Conservation (phyloP, 2,797 vertebrate genomes). For the Trachurus trachurus region DNA sequence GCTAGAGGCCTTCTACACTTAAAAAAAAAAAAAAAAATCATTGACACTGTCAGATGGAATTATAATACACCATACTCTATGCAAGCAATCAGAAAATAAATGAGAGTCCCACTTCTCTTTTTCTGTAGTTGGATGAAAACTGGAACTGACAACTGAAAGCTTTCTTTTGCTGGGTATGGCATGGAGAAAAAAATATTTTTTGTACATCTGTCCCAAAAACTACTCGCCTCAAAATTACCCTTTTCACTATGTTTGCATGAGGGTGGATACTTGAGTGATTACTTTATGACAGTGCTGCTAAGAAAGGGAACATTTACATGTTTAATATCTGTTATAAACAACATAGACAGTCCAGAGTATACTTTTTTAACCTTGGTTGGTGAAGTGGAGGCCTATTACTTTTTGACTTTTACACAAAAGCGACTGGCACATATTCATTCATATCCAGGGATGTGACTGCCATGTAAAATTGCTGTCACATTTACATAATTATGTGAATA, state of each 20-base stretch:
- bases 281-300: neutral
- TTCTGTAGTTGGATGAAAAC: neutral
- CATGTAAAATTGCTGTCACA: neutral
- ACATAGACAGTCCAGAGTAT: no score
- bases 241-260: neutral
- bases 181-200: no score
- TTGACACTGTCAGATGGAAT: neutral
- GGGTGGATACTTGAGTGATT: no score
- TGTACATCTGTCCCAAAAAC: neutral
- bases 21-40: no score
- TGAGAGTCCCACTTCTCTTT: no score
- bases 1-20: neutral
- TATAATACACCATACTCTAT: neutral
- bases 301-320: neutral
- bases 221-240: neutral
- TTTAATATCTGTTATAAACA: no score
- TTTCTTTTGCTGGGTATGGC: no score
- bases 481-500: neutral
- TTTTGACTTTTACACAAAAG: neutral
- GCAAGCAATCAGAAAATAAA: no score
- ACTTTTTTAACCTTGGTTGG: neutral
- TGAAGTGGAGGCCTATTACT: no score
- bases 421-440: neutral
- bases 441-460: neutral
- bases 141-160: no score